A percentile compares a stretch with the other conserved stretches of the same genome.
phyloP scores from a whole-genome alignment of 2,797 vertebrate genomes.

The Phalanger gymnotis region DNA sequence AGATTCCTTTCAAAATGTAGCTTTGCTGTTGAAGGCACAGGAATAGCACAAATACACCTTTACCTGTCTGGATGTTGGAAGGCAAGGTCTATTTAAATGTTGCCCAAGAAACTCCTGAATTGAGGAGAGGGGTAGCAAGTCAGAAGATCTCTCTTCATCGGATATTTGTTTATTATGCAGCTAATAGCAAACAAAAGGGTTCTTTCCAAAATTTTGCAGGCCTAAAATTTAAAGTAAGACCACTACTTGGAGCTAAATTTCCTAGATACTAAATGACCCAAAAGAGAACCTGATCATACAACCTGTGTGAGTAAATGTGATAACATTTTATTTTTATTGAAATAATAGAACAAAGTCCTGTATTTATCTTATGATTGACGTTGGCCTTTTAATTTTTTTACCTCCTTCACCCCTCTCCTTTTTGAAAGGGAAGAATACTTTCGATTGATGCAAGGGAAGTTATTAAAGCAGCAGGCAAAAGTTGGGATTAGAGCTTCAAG shows the following conservation, averaged over 20 bases:
- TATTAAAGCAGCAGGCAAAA: conserved; percentile 66
- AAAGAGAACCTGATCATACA: conserved; percentile 20
- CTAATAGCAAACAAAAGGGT: neutral
- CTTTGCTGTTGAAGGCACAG: neutral
- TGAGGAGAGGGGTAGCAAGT: neutral
- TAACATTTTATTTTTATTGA: conserved; percentile 34
- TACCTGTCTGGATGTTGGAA: neutral
- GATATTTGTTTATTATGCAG: neutral
- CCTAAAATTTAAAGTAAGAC: conserved; percentile 28
- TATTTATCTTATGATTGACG: neutral
- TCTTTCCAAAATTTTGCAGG: neutral
- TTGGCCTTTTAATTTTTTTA: conserved; percentile 38
- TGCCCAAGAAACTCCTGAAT: neutral
- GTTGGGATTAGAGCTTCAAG: conserved; percentile 49
- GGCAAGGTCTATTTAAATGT: neutral
- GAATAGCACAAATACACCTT: neutral
- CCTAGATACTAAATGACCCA: neutral
- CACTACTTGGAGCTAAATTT: conserved; percentile 45
- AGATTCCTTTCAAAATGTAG: neutral
- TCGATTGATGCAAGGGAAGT: conserved; percentile 60
- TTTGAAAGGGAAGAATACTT: conserved; percentile 52
- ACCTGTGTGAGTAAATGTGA: conserved; percentile 5
- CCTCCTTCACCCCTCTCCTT: conserved; percentile 7
- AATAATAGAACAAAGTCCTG: conserved; percentile 10
- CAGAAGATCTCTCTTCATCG: neutral